Conservation (phyloP, 1,140 invertebrate species). For the Phymorhynchus buccinoides region DNA sequence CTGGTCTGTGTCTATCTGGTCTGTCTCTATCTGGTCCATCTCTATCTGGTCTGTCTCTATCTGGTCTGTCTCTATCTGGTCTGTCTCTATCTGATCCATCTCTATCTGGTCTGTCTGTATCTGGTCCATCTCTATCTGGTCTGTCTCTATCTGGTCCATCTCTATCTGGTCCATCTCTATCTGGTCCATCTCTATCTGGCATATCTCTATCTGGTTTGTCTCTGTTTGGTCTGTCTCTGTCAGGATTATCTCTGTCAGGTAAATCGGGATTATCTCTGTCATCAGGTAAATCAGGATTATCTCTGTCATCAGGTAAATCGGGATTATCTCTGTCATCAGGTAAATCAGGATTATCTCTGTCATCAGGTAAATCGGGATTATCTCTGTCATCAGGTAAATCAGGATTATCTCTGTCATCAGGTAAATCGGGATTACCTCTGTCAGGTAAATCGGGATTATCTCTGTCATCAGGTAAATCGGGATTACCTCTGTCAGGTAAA, state of each 20-base stretch:
- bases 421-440: not conserved
- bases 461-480: not conserved
- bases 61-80: not conserved
- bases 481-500: not conserved
- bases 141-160: not conserved
- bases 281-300: too few species aligned
- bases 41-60: not conserved
- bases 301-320: not conserved
- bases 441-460: not conserved
- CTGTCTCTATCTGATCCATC: not conserved
- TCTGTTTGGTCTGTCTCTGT: not conserved
- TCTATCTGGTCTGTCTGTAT: not conserved
- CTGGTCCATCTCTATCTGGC: not conserved
- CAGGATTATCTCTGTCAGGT: not conserved
- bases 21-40: slow-evolving; percentile 1
- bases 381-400: not conserved
- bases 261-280: not conserved
- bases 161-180: not conserved
- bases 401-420: not conserved
- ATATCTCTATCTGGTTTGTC: not conserved
- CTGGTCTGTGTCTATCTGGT: not conserved
- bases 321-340: not conserved
- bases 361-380: not conserved
- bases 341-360: not conserved
- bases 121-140: not conserved